Percentiles rank a stretch among this genome's conserved stretches.
Conservation (phyloP, 1,140 invertebrate genomes). For the Heliconius nattereri region DNA sequence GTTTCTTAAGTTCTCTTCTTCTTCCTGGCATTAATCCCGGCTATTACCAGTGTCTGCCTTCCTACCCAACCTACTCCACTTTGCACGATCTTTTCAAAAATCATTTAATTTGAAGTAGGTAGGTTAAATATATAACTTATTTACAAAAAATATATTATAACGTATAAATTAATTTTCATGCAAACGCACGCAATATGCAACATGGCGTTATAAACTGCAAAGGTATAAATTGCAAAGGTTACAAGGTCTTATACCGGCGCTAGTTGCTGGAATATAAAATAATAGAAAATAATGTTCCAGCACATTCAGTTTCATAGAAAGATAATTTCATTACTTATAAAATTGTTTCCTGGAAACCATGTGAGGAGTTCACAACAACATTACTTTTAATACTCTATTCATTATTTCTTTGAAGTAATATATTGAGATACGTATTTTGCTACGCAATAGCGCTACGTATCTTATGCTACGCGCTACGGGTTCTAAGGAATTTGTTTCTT, state of each 20-base stretch:
- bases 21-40: no score
- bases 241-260: neutral
- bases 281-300: slow-evolving; percentile 6
- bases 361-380: neutral
- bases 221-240: neutral
- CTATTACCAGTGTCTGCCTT: no score
- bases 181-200: neutral
- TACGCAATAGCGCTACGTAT: neutral
- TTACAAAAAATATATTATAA: neutral
- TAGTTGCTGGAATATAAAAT: neutral
- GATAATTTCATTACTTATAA: slow-evolving; percentile 1
- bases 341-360: neutral
- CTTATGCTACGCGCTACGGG: slow-evolving; percentile 1
- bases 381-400: neutral
- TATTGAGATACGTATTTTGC: neutral
- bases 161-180: neutral
- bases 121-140: no score
- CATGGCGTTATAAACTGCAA: neutral
- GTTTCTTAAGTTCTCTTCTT: no score
- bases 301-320: slow-evolving; percentile 1
- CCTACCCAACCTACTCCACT: no score
- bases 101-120: no score
- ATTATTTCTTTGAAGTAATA: neutral
- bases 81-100: no score
- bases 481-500: neutral